These are phyloP conservation scores for Acanthisitta chloris DNA, from an alignment of 2,113 vertebrate species.

Conservation along the genomic window DNA sequence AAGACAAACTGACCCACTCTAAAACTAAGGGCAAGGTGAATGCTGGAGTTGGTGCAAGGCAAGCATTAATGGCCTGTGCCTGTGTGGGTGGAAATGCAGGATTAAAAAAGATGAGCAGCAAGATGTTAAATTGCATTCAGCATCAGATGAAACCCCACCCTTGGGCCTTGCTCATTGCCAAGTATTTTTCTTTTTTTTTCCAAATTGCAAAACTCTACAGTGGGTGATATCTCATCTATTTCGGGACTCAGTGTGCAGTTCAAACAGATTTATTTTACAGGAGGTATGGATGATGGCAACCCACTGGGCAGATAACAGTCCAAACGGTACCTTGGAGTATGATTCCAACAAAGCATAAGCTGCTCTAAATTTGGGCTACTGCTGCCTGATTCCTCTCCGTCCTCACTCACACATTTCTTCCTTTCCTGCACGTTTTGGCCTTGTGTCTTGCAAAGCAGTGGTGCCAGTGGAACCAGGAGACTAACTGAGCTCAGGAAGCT, in stretches of 20 bases:
- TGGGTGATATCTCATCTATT: slow-evolving; percentile 17
- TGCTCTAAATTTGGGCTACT: background rate
- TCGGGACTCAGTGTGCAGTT: background rate
- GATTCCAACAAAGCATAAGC: background rate
- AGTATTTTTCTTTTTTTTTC: background rate
- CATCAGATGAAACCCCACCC: background rate
- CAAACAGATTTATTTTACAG: slow-evolving; percentile 19
- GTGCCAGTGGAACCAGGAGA: background rate
- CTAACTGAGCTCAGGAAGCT: background rate
- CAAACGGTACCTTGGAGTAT: background rate
- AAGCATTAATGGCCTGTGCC: background rate
- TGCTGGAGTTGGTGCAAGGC: background rate
- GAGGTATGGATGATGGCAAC: background rate
- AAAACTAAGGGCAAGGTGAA: background rate
- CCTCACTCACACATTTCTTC: background rate
- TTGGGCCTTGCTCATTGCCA: background rate
- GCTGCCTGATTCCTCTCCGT: background rate
- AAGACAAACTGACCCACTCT: background rate
- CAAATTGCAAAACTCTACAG: background rate
- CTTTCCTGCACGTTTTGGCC: background rate
- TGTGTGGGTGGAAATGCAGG: background rate
- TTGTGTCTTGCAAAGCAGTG: background rate
- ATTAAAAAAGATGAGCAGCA: background rate
- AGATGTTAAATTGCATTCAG: background rate
- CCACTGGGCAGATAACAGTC: background rate